A percentile compares a stretch with the other conserved stretches of the same genome.
phyloP scores from a whole-genome alignment of 2,888 invertebrate species.

The Plagiodera versicolora region DNA sequence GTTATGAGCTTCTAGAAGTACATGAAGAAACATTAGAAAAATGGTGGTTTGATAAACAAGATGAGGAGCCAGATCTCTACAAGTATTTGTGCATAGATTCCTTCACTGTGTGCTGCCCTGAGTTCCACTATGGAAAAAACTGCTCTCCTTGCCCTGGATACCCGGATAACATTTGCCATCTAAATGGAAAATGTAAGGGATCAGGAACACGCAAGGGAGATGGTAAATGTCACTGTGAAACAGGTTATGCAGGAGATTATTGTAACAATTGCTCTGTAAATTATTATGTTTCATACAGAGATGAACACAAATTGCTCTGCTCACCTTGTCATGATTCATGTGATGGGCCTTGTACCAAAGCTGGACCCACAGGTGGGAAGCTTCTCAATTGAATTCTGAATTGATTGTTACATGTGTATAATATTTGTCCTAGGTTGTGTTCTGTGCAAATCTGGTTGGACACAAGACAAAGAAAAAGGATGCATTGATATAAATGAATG shows the following conservation, averaged over 20 bases:
- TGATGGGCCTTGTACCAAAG: slow-evolving; percentile 72
- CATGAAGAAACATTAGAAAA: slow-evolving; percentile 80
- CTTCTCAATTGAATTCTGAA: not conserved
- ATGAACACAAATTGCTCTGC: slow-evolving; percentile 74
- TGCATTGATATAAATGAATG: slow-evolving; percentile 89
- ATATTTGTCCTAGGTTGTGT: slow-evolving; percentile 57
- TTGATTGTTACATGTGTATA: not conserved
- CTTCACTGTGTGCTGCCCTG: slow-evolving; percentile 80
- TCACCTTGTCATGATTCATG: slow-evolving; percentile 81
- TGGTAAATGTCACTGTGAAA: slow-evolving; percentile 85
- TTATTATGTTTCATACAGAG: slow-evolving; percentile 74
- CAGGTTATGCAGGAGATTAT: slow-evolving; percentile 75
- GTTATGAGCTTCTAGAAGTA: slow-evolving; percentile 81
- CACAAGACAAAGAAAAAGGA: slow-evolving; percentile 70
- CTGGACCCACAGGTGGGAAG: slow-evolving; percentile 64
- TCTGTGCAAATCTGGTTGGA: slow-evolving; percentile 73
- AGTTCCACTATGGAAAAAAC: slow-evolving; percentile 77
- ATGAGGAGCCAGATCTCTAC: slow-evolving; percentile 59
- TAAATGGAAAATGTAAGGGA: slow-evolving; percentile 78
- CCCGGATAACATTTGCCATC: slow-evolving; percentile 73
- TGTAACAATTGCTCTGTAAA: slow-evolving; percentile 80
- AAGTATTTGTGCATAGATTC: slow-evolving; percentile 79
- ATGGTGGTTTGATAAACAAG: slow-evolving; percentile 80
- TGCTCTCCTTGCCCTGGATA: slow-evolving; percentile 80
- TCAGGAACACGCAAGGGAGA: slow-evolving; percentile 91